Conservation (phyloP, 2,888 invertebrate genomes). For the Biston betularia region DNA sequence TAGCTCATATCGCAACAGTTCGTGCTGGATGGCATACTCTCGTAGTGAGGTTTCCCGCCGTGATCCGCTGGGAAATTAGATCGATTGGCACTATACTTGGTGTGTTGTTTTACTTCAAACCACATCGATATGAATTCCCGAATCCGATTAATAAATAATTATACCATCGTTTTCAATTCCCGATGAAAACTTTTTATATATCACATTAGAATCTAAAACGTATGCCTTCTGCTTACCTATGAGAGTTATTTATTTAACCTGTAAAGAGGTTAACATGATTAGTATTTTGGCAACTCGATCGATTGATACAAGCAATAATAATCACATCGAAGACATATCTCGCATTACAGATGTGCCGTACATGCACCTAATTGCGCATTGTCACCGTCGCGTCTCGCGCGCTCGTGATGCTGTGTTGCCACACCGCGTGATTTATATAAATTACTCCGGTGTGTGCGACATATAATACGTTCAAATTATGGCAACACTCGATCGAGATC, state of each 20-base stretch:
- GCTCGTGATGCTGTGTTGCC: constrained; percentile 69
- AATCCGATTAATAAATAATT: no score
- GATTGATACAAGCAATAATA: constrained; percentile 1
- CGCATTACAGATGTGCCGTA: constrained; percentile 30
- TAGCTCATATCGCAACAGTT: constrained; percentile 30
- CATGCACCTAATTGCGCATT: constrained; percentile 70
- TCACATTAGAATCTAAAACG: no score
- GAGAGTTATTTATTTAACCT: no score
- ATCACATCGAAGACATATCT: constrained; percentile 2
- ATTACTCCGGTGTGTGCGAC: constrained; percentile 65
- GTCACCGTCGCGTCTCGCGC: constrained; percentile 72
- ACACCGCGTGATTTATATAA: constrained; percentile 71
- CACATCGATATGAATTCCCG: not conserved
- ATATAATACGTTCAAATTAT: constrained; percentile 69
- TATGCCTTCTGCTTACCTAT: no score
- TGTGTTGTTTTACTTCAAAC: not conserved
- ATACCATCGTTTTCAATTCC: no score
- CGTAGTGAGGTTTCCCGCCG: constrained; percentile 9
- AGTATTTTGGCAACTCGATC: not conserved
- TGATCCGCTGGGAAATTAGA: constrained; percentile 20
- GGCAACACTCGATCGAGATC: constrained; percentile 56
- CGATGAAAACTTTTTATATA: no score
- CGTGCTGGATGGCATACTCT: constrained; percentile 29
- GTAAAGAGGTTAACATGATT: no score
- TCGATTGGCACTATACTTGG: constrained; percentile 4